These are phyloP conservation scores for Pantherophis alleghaniensis DNA, from an alignment of 2,797 vertebrate species.

Conservation along the genomic window DNA sequence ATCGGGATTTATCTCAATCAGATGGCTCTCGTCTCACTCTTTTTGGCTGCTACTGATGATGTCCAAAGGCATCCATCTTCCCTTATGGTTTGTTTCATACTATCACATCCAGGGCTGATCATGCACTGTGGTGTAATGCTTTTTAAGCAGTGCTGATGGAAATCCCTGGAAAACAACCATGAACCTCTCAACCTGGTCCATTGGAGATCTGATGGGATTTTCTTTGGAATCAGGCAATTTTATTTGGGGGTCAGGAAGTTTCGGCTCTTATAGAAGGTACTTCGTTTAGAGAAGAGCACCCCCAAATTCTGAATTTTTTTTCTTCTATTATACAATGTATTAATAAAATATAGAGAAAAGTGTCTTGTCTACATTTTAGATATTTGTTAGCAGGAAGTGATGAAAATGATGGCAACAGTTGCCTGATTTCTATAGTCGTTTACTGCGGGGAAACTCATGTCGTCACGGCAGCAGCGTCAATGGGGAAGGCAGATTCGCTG, in stretches of 20 bases:
- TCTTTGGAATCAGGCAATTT: not conserved
- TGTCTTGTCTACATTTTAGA: not conserved
- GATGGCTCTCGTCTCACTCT: not conserved
- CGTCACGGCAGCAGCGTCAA: too few species aligned
- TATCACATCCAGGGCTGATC: not conserved
- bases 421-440: not conserved
- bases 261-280: not conserved
- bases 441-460: rapidly evolving
- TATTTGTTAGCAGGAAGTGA: not conserved
- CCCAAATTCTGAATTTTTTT: not conserved
- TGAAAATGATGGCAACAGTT: not conserved
- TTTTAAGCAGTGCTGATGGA: not conserved
- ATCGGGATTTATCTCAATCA: not conserved
- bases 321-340: not conserved
- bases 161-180: not conserved
- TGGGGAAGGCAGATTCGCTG: too few species aligned
- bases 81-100: not conserved
- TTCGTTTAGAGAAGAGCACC: not conserved
- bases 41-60: not conserved
- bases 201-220: not conserved
- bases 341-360: not conserved
- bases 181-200: not conserved
- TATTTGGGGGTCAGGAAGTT: not conserved
- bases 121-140: too few species aligned
- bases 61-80: not conserved